Percentiles rank a stretch among this genome's conserved stretches.
Conservation (phyloP, 53 echinoderm and acorn worm species). For the Holothuria leucospilota region DNA sequence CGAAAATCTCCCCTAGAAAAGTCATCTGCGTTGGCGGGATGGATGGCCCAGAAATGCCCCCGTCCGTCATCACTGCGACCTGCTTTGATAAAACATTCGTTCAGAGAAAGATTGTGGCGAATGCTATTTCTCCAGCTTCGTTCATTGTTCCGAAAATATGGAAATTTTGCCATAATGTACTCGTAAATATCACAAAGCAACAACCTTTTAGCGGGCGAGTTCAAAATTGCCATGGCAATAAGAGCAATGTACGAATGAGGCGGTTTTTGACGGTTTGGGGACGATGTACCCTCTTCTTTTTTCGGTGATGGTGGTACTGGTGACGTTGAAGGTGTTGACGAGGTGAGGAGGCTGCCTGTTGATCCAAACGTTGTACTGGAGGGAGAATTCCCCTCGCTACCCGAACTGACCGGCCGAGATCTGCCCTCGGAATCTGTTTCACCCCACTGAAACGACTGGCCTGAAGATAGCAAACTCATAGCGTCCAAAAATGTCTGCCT, state of each 20-base stretch:
- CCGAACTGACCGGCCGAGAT: conserved; percentile 28
- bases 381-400: background rate
- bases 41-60: conserved; percentile 95
- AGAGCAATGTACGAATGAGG: conserved; percentile 90
- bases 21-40: conserved; percentile 91
- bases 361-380: too few relatives aligned
- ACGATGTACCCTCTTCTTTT: background rate
- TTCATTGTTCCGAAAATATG: conserved; percentile 91
- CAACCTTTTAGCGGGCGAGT: conserved; percentile 68
- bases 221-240: conserved; percentile 92
- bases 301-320: background rate
- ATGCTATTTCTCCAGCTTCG: conserved; percentile 95
- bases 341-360: too few relatives aligned
- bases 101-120: conserved; percentile 92
- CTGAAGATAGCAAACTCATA: background rate
- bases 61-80: conserved; percentile 96
- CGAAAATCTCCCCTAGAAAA: conserved; percentile 89
- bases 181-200: conserved; percentile 95
- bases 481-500: conserved; percentile 9
- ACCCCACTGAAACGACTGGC: background rate
- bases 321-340: background rate
- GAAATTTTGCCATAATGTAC: conserved; percentile 83
- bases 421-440: background rate
- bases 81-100: conserved; percentile 95
- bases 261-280: conserved; percentile 64